Base-by-base conservation (phyloP, 2,888 invertebrate genomes). In the Glaucopsyche alexis region DNA sequence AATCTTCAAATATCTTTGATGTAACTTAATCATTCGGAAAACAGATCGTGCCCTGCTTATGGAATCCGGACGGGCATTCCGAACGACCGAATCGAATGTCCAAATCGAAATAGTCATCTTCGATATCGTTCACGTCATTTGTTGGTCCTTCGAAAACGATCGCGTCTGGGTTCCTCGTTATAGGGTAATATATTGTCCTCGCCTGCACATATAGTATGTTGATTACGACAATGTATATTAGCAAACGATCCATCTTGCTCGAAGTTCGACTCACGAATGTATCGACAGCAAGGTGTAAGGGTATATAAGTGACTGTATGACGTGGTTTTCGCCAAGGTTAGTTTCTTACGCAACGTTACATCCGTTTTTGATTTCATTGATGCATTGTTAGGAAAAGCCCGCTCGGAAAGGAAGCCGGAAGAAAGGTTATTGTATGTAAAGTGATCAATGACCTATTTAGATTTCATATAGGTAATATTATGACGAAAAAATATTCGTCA, bases 71-170 rank as follows among this genome's bases (percentile, higher is more conserved):
- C 6, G 60, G 60, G 60, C 60, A 60, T 11, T 38, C 60, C 29
- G 60, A 60, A 13, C 29, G 11, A 47, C 8, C 29, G 29, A 60
- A 60, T 60, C 60, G 13, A 38, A 60, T 38, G 14, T 60, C 60
- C 29, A 60, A 38, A 60, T 60, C 60, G 60, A 60, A 60, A 60
- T 60, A 13, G 29, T 60, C 38, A 16, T 60, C 29, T 13, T 29
- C 29, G 60, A 60, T 60, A 60, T 60, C 60, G 38, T 60, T 14
- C 7, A 38, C 60, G 29, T 60, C 8, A 14, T 60, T 60, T 16
- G 60, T 60, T 13, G 29, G 29, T 60, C 60, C 60, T 60, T 60
- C 60, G 60, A 60, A 60, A 7, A 60, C 60, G 60, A 60, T 60
- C 6, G 60, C 60, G 29, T 60, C 60, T 6, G 60, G 29, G 19